Conservation (phyloP, 2,797 vertebrate genomes). For the Tympanoctomys barrerae region DNA sequence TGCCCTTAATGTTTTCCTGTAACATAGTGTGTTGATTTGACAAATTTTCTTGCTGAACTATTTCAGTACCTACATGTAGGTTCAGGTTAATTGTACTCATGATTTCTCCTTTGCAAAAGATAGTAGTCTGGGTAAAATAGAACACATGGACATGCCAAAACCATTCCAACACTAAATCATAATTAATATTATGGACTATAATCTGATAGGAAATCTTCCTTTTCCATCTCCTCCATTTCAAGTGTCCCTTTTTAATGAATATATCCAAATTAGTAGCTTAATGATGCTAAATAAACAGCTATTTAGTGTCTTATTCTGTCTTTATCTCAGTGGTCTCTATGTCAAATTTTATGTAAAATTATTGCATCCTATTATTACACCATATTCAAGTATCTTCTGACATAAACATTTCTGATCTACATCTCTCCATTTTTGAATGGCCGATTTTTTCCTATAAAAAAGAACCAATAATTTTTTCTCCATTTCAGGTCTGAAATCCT, state of each 20-base stretch:
- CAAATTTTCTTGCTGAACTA: slow-evolving; percentile 56
- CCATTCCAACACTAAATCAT: neutral
- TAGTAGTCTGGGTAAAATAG: slow-evolving; percentile 32
- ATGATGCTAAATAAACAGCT: neutral
- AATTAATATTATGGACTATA: neutral
- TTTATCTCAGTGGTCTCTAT: neutral
- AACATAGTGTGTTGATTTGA: neutral
- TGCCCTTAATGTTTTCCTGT: slow-evolving; percentile 26
- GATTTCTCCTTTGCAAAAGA: slow-evolving; percentile 23
- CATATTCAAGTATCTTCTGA: neutral
- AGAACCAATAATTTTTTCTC: neutral
- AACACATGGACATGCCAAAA: slow-evolving; percentile 10
- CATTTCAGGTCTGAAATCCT: neutral
- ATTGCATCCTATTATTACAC: neutral
- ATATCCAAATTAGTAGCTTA: slow-evolving; percentile 13
- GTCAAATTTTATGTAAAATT: neutral
- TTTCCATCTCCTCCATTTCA: neutral
- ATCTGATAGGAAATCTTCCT: slow-evolving; percentile 10
- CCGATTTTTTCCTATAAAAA: neutral
- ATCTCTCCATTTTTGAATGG: neutral
- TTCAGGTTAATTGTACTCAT: slow-evolving; percentile 37
- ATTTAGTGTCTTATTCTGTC: neutral
- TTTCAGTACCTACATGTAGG: neutral
- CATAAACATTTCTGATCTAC: neutral
- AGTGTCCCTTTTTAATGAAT: neutral